phyloP scores from a whole-genome alignment of 2,888 invertebrate species.

The Calameuta idolon region DNA sequence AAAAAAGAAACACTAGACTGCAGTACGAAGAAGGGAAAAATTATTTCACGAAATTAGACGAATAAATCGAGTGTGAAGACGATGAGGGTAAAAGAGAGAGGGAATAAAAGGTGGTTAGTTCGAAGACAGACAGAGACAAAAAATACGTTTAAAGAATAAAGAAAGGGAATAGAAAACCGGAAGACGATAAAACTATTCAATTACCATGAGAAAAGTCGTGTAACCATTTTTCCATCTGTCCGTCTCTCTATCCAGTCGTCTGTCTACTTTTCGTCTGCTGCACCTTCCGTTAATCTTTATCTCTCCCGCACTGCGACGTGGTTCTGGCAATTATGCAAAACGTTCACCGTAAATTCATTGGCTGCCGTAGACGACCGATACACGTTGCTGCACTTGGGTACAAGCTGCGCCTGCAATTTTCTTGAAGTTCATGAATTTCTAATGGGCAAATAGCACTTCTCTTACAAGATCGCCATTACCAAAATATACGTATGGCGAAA shows the following conservation, averaged over 20 bases:
- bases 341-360: background rate
- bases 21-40: slow-evolving; percentile 8
- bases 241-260: background rate
- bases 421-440: background rate
- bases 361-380: background rate
- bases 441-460: background rate
- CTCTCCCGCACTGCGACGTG: background rate
- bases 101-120: slow-evolving; percentile 21
- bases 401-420: background rate
- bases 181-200: background rate
- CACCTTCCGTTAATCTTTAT: background rate
- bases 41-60: slow-evolving; percentile 20
- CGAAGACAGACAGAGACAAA: slow-evolving; percentile 21
- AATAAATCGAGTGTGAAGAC: slow-evolving; percentile 16
- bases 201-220: background rate
- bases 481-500: background rate
- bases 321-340: background rate
- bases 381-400: background rate
- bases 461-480: background rate
- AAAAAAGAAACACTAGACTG: no score
- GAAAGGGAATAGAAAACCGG: background rate
- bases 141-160: background rate
- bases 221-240: background rate
- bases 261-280: background rate
- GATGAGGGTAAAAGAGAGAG: slow-evolving; percentile 14